These are phyloP conservation scores for Myzus persicae DNA, from an alignment of 1,140 invertebrate genomes.

Conservation along the genomic window DNA sequence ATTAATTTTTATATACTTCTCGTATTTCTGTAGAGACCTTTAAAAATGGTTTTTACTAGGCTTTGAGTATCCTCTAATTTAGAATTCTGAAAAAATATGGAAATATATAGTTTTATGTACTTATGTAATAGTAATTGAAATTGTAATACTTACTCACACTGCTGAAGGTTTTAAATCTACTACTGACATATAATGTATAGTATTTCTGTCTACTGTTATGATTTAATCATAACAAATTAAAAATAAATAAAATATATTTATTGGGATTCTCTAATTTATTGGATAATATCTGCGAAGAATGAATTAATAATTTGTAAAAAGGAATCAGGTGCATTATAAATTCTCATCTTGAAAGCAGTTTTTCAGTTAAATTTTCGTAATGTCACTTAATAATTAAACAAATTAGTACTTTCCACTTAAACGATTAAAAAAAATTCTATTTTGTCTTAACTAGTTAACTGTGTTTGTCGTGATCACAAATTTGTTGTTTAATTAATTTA, in stretches of 20 bases:
- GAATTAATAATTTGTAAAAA: not conserved
- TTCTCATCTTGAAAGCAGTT: not conserved
- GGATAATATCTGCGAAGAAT: not conserved
- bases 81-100: not conserved
- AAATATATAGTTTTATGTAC: too few species aligned
- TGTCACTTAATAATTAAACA: not conserved
- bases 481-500: conserved; percentile 27
- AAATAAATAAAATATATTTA: not conserved
- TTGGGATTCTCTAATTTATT: not conserved
- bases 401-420: conserved; percentile 9
- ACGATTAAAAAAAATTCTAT: not conserved
- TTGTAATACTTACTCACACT: not conserved
- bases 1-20: not conserved
- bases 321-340: not conserved
- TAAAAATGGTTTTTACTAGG: not conserved
- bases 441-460: not conserved
- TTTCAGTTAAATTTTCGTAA: not conserved
- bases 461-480: not conserved
- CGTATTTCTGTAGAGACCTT: not conserved
- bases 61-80: not conserved
- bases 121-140: not conserved
- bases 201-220: not conserved
- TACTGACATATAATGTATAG: not conserved
- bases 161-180: not conserved
- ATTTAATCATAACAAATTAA: not conserved